Conservation (phyloP, 2,113 vertebrate genomes). For the Anser cygnoides region DNA sequence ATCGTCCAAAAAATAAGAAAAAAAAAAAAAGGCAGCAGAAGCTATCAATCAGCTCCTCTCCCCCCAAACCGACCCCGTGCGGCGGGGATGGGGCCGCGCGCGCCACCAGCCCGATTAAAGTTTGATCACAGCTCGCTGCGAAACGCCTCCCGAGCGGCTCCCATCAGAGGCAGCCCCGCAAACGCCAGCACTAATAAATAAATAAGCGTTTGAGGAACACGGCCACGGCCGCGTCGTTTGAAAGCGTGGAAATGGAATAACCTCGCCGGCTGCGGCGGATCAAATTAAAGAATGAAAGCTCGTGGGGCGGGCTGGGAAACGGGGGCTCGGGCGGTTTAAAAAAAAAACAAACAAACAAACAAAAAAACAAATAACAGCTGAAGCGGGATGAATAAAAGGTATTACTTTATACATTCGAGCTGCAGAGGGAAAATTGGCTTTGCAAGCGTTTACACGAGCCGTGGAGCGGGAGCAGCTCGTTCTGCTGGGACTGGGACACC, state of each 20-base stretch:
- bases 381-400: background rate
- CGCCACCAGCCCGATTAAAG: background rate
- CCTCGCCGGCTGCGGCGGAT: background rate
- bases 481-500: rapidly evolving
- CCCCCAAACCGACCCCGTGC: too few species aligned
- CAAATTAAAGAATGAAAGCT: background rate
- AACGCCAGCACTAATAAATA: background rate
- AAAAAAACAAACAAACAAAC: too few species aligned
- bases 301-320: background rate
- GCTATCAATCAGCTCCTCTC: background rate
- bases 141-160: background rate
- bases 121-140: background rate
- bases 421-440: background rate
- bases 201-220: background rate
- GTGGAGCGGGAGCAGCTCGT: background rate
- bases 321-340: background rate
- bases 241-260: background rate
- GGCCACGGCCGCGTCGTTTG: background rate
- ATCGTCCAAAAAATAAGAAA: too few species aligned
- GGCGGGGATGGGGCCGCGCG: too few species aligned
- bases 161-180: background rate
- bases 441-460: too few species aligned
- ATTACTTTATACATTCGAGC: background rate
- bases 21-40: rapidly evolving
- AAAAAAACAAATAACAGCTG: background rate